Percentiles rank a stretch among this genome's conserved stretches.
phyloP scores from a whole-genome alignment of 64 coral and sea anemone species.

The Montipora capricornis region DNA sequence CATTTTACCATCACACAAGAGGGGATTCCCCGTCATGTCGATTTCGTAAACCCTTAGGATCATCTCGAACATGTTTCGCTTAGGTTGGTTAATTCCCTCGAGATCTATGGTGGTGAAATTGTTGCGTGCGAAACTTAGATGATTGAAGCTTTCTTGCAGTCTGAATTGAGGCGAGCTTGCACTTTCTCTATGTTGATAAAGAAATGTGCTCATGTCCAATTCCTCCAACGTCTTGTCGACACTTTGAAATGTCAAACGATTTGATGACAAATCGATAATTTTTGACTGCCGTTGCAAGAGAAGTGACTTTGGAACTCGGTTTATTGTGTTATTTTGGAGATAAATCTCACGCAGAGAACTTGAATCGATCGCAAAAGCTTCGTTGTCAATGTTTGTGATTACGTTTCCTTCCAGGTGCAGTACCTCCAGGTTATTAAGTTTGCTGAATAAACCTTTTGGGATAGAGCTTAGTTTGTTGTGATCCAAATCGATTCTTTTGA shows the following conservation, averaged over 20 bases:
- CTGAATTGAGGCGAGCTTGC: neutral
- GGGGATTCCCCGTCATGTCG: conserved; percentile 65
- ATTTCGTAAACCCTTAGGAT: conserved; percentile 64
- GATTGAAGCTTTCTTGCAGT: conserved; percentile 36
- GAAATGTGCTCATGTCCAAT: conserved; percentile 15
- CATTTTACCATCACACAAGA: conserved; percentile 60
- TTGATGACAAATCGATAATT: conserved; percentile 59
- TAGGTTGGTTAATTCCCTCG: conserved; percentile 19
- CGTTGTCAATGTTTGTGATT: conserved; percentile 40
- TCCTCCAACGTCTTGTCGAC: conserved; percentile 44
- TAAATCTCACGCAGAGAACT: conserved; percentile 50
- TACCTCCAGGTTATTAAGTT: conserved; percentile 29
- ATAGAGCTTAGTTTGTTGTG: conserved; percentile 51
- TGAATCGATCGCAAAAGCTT: conserved; percentile 61
- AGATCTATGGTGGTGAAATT: conserved; percentile 37
- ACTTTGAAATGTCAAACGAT: conserved; percentile 52
- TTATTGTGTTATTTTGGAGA: conserved; percentile 65
- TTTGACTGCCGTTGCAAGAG: conserved; percentile 43
- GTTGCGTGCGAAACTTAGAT: conserved; percentile 62
- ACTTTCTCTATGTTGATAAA: conserved; percentile 40
- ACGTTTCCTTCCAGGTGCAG: conserved; percentile 71
- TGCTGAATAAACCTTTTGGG: conserved; percentile 8
- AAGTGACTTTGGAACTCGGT: conserved; percentile 28
- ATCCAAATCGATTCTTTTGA: conserved; percentile 60
- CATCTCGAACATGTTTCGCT: conserved; percentile 13